These are phyloP conservation scores for Nipponia nippon DNA, from an alignment of 2,113 vertebrate genomes.

Conservation along the genomic window DNA sequence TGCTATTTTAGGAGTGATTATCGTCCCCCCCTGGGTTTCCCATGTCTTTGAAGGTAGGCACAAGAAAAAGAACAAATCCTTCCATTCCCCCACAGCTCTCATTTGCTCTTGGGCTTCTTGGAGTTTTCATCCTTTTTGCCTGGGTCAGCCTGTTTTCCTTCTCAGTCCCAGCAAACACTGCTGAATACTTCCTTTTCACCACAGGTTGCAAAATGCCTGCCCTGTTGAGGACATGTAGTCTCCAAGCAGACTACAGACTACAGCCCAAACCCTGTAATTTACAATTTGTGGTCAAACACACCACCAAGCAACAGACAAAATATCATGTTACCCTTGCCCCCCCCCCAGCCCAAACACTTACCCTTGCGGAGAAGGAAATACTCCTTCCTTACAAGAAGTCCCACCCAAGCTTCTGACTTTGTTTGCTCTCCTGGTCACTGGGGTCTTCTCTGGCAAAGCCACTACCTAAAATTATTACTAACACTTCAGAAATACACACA, in stretches of 20 bases:
- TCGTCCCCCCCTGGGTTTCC: neutral
- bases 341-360: fast-evolving
- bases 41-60: neutral
- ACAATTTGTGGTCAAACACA: neutral
- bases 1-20: neutral
- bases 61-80: neutral
- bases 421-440: neutral
- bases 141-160: neutral
- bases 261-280: neutral
- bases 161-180: neutral
- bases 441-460: neutral
- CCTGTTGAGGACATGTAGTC: neutral
- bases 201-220: neutral
- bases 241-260: neutral
- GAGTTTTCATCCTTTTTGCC: neutral
- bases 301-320: neutral
- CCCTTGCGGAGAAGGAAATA: neutral
- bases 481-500: neutral
- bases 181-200: neutral
- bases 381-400: neutral
- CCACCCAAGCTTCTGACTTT: neutral
- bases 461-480: neutral
- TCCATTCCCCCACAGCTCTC: neutral
- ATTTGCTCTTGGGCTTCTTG: neutral
- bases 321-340: fast-evolving